Evolutionary conservation across 2,888 invertebrate species (phyloP).

Genomic region (Drosophila setosimentum): DNA sequence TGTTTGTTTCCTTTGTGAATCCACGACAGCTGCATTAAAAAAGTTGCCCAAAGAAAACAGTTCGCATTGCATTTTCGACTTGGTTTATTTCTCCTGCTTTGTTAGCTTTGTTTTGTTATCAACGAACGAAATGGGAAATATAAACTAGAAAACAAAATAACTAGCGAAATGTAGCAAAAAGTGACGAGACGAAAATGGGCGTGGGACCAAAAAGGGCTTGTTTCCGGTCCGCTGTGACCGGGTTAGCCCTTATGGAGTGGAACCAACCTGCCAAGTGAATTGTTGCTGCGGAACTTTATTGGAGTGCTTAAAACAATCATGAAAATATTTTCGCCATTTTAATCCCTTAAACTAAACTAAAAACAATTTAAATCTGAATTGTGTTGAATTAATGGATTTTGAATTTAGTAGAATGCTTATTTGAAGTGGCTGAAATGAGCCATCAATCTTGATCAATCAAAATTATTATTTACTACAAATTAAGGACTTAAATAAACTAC

Average conservation of each 20-base stretch:
- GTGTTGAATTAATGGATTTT: neutral
- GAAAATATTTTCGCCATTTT: slow-evolving; percentile 1
- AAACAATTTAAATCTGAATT: neutral
- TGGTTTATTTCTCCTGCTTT: slow-evolving; percentile 65
- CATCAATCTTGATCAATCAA: neutral
- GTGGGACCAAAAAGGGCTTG: slow-evolving; percentile 53
- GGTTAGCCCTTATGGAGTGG: slow-evolving; percentile 40
- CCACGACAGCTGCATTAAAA: slow-evolving; percentile 68
- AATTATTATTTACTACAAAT: neutral
- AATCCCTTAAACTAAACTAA: neutral
- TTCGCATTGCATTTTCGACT: slow-evolving; percentile 77
- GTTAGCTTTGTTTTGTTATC: slow-evolving; percentile 74
- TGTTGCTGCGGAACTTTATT: slow-evolving; percentile 27
- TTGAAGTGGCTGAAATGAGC: neutral
- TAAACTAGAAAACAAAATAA: slow-evolving; percentile 47
- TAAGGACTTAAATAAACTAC: neutral
- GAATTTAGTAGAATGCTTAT: neutral
- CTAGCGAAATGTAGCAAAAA: slow-evolving; percentile 50
- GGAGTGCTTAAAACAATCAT: neutral
- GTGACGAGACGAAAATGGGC: slow-evolving; percentile 47
- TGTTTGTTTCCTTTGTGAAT: slow-evolving; percentile 28
- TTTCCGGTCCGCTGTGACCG: slow-evolving; percentile 59
- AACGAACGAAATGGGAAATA: slow-evolving; percentile 45
- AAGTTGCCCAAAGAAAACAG: slow-evolving; percentile 72
- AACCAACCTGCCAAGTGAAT: slow-evolving; percentile 40